Conservation (phyloP, 2,797 vertebrate genomes). For the Lophotriccus pileatus region DNA sequence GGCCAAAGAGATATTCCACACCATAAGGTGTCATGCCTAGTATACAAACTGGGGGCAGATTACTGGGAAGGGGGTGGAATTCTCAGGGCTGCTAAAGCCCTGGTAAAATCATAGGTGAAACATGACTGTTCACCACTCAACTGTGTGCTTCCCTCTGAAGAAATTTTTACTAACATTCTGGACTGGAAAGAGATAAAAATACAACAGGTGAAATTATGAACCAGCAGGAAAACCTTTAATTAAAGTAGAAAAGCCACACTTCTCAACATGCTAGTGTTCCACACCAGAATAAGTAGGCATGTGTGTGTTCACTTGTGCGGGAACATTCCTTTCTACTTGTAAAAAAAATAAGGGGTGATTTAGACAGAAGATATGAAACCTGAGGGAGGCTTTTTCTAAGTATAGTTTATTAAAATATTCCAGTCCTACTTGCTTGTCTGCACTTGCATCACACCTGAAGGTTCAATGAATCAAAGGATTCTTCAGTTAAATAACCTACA, state of each 20-base stretch:
- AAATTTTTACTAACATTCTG: background rate
- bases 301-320: accelerated
- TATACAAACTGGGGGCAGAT: background rate
- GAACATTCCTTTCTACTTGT: background rate
- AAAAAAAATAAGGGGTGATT: background rate
- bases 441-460: background rate
- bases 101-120: background rate
- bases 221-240: background rate
- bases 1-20: background rate
- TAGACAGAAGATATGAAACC: background rate
- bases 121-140: background rate
- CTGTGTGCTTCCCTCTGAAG: background rate
- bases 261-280: background rate
- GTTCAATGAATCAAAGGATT: background rate
- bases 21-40: background rate
- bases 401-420: background rate
- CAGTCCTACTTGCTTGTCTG: background rate
- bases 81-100: background rate
- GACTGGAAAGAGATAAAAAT: background rate
- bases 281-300: background rate
- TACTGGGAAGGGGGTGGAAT: accelerated
- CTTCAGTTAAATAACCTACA: background rate
- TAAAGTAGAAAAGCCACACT: background rate
- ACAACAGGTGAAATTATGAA: background rate
- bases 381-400: background rate